Evolutionary conservation across 37 sponge, comb jelly and placozoan genomes (phyloP), one percentile per base, ranked within the genome.

Genomic region (Ianthella basta): DNA sequence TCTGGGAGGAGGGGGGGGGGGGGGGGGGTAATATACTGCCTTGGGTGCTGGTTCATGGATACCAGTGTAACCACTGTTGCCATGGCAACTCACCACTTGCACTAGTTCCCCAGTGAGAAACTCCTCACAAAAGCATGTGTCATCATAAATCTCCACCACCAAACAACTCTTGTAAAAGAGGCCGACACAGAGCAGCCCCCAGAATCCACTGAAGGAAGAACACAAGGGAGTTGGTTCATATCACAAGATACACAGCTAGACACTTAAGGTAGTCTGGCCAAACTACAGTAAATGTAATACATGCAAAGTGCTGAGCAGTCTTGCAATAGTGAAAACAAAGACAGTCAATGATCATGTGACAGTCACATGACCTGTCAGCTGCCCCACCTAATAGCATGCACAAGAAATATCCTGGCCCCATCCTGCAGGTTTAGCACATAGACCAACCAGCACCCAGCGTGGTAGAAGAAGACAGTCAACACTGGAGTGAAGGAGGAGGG

Each of bases 371-470:
- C 50, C 50, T 44, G 3, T 44, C 50, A 44, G 8, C 6, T 23
- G 15, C 64, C 81, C 67, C 30, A 92, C 92, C 91, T 91, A 67
- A 94, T 86, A 39, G 81, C 95, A 81, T 95, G 95, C 13, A 95
- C 92, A 30, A 92, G 95, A 60, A 95, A 95, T 19, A 91, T 91
- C 50, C 95, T 88, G 23, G 95, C 95, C 61, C 92, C 91, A 80
- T 95, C 95, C n/a, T 91, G 87, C 4, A 94, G 65, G 6, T 72
- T 44, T 18, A 88, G 55, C 30, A 56, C 14, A 54, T 80, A 94
- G 39, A 83, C 91, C 15, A 91, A 80, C 39, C 37, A 83, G 57
- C 92, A 91, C 24, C 95, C 95, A 44, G 70, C 21, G 75, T 94
- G 95, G 67, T 94, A 94, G 41, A 93, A 79, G 4, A 81, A 53